Evolutionary conservation across 2,797 vertebrate genomes (phyloP).

Genomic region (Masticophis lateralis): DNA sequence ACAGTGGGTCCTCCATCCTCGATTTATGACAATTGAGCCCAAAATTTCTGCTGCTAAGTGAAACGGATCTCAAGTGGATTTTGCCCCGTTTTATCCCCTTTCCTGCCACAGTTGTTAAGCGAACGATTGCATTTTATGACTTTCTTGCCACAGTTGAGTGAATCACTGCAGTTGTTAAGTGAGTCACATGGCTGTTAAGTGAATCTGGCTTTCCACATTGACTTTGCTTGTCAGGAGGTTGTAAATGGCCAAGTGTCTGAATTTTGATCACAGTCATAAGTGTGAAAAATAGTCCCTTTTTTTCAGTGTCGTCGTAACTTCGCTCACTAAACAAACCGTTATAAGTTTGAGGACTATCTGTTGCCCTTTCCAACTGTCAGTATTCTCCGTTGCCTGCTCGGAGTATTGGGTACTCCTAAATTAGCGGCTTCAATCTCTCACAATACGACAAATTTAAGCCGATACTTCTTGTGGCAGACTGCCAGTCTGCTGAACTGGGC

Average conservation of each 20-base stretch:
- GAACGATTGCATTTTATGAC: neutral
- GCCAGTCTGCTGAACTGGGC: neutral
- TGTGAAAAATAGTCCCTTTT: neutral
- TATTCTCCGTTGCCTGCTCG: neutral
- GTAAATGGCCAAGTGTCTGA: neutral
- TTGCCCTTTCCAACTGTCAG: neutral
- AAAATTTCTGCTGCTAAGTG: too few species aligned
- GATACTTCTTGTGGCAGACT: neutral
- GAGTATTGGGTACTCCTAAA: rapidly evolving
- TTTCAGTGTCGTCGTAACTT: neutral
- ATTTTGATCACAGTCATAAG: neutral
- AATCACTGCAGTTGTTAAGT: neutral
- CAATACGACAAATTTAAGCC: neutral
- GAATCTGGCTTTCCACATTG: neutral
- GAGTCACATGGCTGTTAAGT: neutral
- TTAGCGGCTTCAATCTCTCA: neutral
- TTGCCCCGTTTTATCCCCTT: neutral
- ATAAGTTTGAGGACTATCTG: neutral
- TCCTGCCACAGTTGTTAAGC: neutral
- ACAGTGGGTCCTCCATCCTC: neutral
- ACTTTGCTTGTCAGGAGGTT: neutral
- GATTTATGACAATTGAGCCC: neutral
- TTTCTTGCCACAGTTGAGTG: too few species aligned
- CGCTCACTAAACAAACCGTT: neutral
- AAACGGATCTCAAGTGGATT: neutral